Evolutionary conservation across 2,888 invertebrate genomes (phyloP).

Genomic region (Caprella mutica): DNA sequence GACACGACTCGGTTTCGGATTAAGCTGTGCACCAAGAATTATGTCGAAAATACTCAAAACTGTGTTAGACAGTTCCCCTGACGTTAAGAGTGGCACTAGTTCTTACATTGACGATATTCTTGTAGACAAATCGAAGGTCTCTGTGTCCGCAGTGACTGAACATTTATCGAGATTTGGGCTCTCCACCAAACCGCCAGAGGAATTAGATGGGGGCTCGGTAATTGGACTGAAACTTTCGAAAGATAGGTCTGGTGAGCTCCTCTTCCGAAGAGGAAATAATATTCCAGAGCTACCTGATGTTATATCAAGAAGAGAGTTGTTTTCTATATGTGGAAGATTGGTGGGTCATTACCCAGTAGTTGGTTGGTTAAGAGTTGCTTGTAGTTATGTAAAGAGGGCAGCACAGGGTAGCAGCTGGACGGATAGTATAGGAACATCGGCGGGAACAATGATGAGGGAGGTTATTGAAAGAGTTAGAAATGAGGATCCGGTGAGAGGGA

Average conservation of each 20-base stretch:
- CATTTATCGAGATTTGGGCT: not conserved
- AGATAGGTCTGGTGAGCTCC: not conserved
- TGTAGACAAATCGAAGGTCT: not conserved
- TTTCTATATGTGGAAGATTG: not conserved
- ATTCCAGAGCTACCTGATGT: not conserved
- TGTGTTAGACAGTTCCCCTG: no score
- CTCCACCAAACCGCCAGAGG: not conserved
- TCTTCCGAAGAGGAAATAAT: not conserved
- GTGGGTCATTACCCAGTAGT: not conserved
- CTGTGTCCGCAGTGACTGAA: not conserved
- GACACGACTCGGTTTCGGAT: slow-evolving; percentile 8
- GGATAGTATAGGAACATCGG: not conserved
- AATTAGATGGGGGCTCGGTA: not conserved
- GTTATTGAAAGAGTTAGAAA: not conserved
- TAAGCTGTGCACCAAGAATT: no score
- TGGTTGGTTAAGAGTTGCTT: not conserved
- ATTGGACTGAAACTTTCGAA: not conserved
- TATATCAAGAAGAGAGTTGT: not conserved
- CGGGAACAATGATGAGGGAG: no score
- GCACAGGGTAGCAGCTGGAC: not conserved
- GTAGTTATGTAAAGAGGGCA: not conserved
- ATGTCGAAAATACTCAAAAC: no score
- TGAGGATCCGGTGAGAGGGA: slow-evolving; percentile 4
- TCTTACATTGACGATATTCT: slow-evolving; percentile 12
- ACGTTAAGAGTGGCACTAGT: not conserved